Evolutionary conservation across 2,888 invertebrate species (phyloP).

Genomic region (Epistrophe grossulariae): DNA sequence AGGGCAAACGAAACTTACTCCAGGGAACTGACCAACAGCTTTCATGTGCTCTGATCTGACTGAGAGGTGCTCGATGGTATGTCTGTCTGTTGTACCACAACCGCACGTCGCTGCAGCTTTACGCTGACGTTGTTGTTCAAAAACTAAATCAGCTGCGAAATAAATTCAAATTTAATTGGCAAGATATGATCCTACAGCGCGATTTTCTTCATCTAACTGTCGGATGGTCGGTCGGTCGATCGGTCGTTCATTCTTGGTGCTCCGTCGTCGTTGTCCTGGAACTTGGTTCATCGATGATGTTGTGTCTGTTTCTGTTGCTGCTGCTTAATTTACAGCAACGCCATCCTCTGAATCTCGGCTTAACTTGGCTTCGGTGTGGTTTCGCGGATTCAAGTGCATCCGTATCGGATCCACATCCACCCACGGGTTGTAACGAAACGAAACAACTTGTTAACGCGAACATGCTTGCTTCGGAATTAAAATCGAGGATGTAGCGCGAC

Average conservation of each 20-base stretch:
- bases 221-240: not conserved
- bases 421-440: constrained; percentile 73
- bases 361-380: constrained; percentile 1
- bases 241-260: not conserved
- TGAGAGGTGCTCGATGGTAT: constrained; percentile 40
- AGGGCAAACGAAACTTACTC: constrained; percentile 47
- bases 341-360: constrained; percentile 29
- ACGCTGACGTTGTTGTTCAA: constrained; percentile 38
- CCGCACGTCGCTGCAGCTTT: not conserved
- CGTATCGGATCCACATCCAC: constrained; percentile 72
- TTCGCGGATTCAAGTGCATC: constrained; percentile 62
- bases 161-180: constrained; percentile 84
- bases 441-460: constrained; percentile 82
- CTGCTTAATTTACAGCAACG: constrained; percentile 72
- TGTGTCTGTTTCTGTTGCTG: constrained; percentile 59
- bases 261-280: constrained; percentile 9
- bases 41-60: constrained; percentile 46
- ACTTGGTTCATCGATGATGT: constrained; percentile 60
- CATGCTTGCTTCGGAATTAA: constrained; percentile 78
- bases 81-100: constrained; percentile 31
- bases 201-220: constrained; percentile 67
- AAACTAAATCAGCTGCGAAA: constrained; percentile 79
- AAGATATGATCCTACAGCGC: constrained; percentile 78
- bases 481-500: constrained; percentile 67
- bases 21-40: constrained; percentile 53